phyloP scores from a whole-genome alignment of 2,113 vertebrate genomes.

The Cromileptes altivelis region DNA sequence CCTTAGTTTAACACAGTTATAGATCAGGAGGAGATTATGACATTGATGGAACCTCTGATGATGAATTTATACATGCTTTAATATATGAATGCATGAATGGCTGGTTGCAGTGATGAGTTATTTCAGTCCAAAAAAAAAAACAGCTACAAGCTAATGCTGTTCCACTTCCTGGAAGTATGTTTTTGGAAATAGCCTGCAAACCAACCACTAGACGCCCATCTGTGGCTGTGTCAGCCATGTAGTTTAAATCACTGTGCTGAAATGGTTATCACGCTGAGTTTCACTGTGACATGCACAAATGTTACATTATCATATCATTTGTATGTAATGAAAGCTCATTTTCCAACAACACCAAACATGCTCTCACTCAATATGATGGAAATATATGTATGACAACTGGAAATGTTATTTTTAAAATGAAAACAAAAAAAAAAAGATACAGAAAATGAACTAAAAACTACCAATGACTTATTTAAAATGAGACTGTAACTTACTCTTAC shows the following conservation, averaged over 20 bases:
- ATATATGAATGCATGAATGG: conserved; percentile 21
- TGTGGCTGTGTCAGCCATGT: conserved; percentile 27
- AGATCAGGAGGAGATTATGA: conserved; percentile 11
- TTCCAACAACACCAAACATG: conserved; percentile 17
- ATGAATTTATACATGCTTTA: conserved; percentile 25
- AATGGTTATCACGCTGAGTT: conserved; percentile 33
- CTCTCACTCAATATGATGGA: conserved; percentile 13
- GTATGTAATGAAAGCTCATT: conserved; percentile 23
- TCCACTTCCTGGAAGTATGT: conserved; percentile 35
- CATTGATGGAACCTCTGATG: not conserved
- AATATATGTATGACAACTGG: not conserved
- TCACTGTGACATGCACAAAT: conserved; percentile 47
- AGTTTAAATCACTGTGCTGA: conserved; percentile 18
- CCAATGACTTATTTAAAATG: not conserved
- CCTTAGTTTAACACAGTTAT: conserved; percentile 29
- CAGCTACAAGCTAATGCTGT: conserved; percentile 39
- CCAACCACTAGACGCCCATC: conserved; percentile 12
- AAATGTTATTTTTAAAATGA: conserved; percentile 36
- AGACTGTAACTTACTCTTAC: not conserved
- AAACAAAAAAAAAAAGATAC: not conserved
- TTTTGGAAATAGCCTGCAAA: conserved; percentile 32
- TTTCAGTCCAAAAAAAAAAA: conserved; percentile 29
- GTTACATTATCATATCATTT: conserved; percentile 22
- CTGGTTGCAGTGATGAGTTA: conserved; percentile 26
- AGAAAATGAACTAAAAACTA: not conserved